Conservation (phyloP, 2,888 invertebrate genomes). For the Papilio elwesi region DNA sequence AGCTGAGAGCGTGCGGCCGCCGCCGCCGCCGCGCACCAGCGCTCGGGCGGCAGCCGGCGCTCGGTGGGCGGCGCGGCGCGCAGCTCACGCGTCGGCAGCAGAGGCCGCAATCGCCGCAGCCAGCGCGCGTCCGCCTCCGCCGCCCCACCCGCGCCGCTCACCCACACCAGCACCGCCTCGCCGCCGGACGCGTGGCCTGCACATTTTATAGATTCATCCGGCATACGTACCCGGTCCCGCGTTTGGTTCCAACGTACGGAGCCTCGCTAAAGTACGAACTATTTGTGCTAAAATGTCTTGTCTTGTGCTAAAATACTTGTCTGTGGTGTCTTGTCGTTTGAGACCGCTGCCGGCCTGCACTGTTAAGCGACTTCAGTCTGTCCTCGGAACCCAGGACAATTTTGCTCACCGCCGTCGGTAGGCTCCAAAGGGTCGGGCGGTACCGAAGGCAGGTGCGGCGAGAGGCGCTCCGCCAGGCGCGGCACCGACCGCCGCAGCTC, state of each 20-base stretch:
- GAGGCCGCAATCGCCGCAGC: slow-evolving; percentile 57
- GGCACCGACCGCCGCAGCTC: slow-evolving; percentile 59
- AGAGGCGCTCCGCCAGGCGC: slow-evolving; percentile 52
- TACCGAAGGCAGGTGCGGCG: slow-evolving; percentile 37
- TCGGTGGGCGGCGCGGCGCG: slow-evolving; percentile 55
- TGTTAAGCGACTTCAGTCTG: too few relatives aligned
- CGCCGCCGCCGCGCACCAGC: slow-evolving; percentile 51
- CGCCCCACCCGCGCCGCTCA: slow-evolving; percentile 19
- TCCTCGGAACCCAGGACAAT: too few relatives aligned
- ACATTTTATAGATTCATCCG: too few relatives aligned
- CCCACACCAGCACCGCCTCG: background rate
- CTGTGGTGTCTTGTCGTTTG: too few relatives aligned
- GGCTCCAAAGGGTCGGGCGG: slow-evolving; percentile 32
- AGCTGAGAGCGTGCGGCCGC: slow-evolving; percentile 58
- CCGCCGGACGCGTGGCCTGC: background rate
- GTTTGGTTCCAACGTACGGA: too few relatives aligned
- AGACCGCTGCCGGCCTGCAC: too few relatives aligned
- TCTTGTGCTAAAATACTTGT: too few relatives aligned
- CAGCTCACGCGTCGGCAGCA: slow-evolving; percentile 51
- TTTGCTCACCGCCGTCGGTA: slow-evolving; percentile 2
- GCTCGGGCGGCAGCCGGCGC: slow-evolving; percentile 57
- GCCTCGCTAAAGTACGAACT: too few relatives aligned
- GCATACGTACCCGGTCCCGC: too few relatives aligned
- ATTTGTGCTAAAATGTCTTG: too few relatives aligned
- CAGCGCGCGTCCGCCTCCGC: slow-evolving; percentile 47